Evolutionary conservation across 1,140 invertebrate species (phyloP).

Genomic region (Pseudachorutes palmiensis): DNA sequence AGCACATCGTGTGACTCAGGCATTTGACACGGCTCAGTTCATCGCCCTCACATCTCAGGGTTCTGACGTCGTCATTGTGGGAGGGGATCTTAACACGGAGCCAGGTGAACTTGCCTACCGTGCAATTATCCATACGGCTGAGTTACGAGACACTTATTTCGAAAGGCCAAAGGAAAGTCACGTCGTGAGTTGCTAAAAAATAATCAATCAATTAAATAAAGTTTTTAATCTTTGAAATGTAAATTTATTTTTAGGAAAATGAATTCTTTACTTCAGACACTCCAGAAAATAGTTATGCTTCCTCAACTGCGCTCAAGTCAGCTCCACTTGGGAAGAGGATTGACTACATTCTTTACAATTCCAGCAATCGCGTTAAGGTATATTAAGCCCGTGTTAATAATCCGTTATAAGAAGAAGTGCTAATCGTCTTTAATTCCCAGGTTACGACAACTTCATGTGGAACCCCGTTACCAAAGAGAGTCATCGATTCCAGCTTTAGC

Average conservation of each 20-base stretch:
- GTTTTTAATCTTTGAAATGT: neutral
- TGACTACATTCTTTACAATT: slow-evolving; percentile 76
- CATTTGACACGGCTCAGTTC: slow-evolving; percentile 89
- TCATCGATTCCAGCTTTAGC: slow-evolving; percentile 63
- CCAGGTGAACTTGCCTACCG: slow-evolving; percentile 74
- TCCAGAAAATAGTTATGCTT: slow-evolving; percentile 72
- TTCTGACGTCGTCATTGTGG: slow-evolving; percentile 73
- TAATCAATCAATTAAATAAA: neutral
- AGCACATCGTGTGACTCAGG: slow-evolving; percentile 81
- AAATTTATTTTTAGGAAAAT: neutral
- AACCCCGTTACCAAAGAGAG: slow-evolving; percentile 61
- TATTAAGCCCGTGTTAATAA: slow-evolving; percentile 11
- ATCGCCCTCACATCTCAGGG: slow-evolving; percentile 68
- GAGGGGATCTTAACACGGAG: slow-evolving; percentile 86
- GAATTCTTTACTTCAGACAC: slow-evolving; percentile 61
- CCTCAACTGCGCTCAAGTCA: slow-evolving; percentile 46
- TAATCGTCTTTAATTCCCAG: slow-evolving; percentile 40
- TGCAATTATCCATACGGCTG: slow-evolving; percentile 47
- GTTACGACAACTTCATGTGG: slow-evolving; percentile 54
- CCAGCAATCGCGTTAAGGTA: slow-evolving; percentile 48
- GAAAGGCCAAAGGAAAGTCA: slow-evolving; percentile 15
- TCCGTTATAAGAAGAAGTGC: slow-evolving; percentile 14
- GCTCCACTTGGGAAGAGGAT: slow-evolving; percentile 73
- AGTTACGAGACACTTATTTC: slow-evolving; percentile 48
- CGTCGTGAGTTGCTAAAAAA: neutral